Evolutionary conservation across 2,113 vertebrate species (phyloP), one percentile per base, ranked within the genome.

Genomic region (Mormoops blainvillei): DNA sequence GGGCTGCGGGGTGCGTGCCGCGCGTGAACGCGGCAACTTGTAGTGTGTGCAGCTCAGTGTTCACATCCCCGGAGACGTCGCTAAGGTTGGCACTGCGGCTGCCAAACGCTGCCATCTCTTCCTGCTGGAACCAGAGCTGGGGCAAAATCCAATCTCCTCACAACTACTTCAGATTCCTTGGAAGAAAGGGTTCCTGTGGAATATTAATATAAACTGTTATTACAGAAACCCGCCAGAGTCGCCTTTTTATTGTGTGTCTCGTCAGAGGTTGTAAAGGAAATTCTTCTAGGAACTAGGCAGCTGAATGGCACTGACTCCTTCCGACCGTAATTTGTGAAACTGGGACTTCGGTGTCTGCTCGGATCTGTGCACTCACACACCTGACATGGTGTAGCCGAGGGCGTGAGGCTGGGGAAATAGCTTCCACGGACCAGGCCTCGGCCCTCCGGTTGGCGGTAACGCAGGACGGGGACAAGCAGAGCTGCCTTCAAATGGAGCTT

Each of bases 171-270:
- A 45, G 80, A 93, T 58, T 87, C 95, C 92, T 96, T 95, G 96
- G 94, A 97, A 95, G 94, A 90, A 97, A 95, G 73, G 71, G 67
- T 94, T 81, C 56, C 38, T 96, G 94, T 45, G 50, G 94, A 97
- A 98, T 97, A 96, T 94, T 94, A 97, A 97, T 90, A 70, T 93
- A 94, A 98, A 97, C 96, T 92, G 97, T 95, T 77, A 61, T 91
- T 92, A 87, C 18, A 88, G 45, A 90, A 68, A 43, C 95, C 86
- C 15, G 83, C 95, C 96, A 87, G 94, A 92, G 80, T 93, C 24
- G 70, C 80, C 92, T 97, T 96, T 95, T 96, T 82, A 95, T 94
- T 89, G 94, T 82, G 76, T 88, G 45, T 87, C 81, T 94, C 80
- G 50, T 96, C 90, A 82, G 96, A 92, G 96, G 96, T 95, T 94